A percentile compares a stretch with the other conserved stretches of the same genome.
Conservation (phyloP, 2,888 invertebrate species). For the Caenorhabditis sp. region DNA sequence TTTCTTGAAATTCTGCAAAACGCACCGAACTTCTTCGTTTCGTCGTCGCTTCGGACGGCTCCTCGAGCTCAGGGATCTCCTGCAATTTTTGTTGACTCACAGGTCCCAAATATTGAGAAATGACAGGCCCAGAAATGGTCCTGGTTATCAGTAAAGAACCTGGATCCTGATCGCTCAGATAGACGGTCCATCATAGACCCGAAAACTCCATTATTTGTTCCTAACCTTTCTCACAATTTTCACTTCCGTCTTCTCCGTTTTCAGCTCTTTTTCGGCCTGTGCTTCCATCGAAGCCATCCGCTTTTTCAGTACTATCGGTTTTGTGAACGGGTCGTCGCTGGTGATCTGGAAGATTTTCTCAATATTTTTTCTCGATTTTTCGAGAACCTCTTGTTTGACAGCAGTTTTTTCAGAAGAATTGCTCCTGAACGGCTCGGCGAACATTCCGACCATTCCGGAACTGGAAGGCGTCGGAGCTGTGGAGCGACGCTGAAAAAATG, state of each 20-base stretch:
- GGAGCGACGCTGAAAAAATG: conserved; percentile 35
- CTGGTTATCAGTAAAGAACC: too few relatives aligned
- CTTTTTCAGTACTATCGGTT: conserved; percentile 23
- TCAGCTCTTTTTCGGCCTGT: not conserved
- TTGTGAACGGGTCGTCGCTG: conserved; percentile 34
- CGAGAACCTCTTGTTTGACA: too few relatives aligned
- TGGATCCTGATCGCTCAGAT: too few relatives aligned
- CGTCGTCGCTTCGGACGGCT: not conserved
- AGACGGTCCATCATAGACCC: too few relatives aligned
- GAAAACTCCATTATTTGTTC: too few relatives aligned
- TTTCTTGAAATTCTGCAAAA: not conserved
- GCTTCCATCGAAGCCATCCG: conserved; percentile 26
- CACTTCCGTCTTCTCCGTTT: not conserved
- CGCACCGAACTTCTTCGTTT: conserved; percentile 7
- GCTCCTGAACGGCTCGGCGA: conserved; percentile 35
- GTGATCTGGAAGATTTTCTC: not conserved
- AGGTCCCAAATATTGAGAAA: too few relatives aligned
- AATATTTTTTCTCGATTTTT: too few relatives aligned
- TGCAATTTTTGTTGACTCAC: too few relatives aligned
- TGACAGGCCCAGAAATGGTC: too few relatives aligned
- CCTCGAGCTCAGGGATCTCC: too few relatives aligned
- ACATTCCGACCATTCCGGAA: conserved; percentile 8
- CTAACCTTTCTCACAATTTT: too few relatives aligned
- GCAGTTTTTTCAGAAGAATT: not conserved
- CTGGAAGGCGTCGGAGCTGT: conserved; percentile 16